Percentiles rank a stretch among this genome's conserved stretches.
These are phyloP conservation scores for Paraescarpia echinospica DNA, from an alignment of 1,140 invertebrate genomes.

Conservation along the genomic window DNA sequence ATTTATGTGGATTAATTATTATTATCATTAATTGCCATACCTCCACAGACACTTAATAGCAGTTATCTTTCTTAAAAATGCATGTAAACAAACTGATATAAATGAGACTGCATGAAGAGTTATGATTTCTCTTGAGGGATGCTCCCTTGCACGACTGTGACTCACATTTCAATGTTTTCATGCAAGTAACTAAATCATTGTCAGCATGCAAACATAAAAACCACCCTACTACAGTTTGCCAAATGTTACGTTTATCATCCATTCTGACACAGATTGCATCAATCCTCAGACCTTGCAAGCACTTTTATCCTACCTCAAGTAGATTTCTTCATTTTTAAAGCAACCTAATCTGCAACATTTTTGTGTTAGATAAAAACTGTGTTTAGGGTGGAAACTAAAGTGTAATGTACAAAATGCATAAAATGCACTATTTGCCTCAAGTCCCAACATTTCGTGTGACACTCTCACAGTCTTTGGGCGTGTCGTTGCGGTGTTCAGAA, in stretches of 20 bases:
- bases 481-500: no score
- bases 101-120: not conserved
- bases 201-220: not conserved
- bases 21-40: no score
- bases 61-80: not conserved
- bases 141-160: not conserved
- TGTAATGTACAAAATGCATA: not conserved
- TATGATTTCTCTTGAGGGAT: not conserved
- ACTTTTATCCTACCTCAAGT: not conserved
- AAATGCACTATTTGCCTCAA: not conserved
- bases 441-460: no score
- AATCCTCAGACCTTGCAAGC: not conserved
- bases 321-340: not conserved
- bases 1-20: no score
- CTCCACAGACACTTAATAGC: no score
- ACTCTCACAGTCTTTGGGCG: no score
- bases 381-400: not conserved
- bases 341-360: not conserved
- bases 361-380: not conserved
- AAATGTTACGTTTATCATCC: not conserved
- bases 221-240: not conserved
- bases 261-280: not conserved
- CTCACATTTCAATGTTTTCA: not conserved
- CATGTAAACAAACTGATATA: not conserved
- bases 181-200: not conserved